A percentile compares a stretch with the other conserved stretches of the same genome.
Conservation (phyloP, 35 echinoderm and acorn worm species). For the Apostichopus californicus region DNA sequence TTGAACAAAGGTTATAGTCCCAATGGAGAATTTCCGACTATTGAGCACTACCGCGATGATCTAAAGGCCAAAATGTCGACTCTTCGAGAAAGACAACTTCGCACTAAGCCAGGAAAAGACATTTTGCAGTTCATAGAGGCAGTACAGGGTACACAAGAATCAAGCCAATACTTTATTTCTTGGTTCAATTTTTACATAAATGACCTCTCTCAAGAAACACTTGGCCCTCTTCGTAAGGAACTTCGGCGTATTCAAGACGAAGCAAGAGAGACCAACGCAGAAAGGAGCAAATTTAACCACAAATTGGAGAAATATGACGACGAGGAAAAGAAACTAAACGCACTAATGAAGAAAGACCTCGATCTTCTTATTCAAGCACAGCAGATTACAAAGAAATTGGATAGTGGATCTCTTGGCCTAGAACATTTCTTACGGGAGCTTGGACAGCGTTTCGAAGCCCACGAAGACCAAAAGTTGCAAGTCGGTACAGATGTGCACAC, state of each 20-base stretch:
- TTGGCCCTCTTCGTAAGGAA: conserved; percentile 18
- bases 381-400: conserved; percentile 10
- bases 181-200: conserved; percentile 50
- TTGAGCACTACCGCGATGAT: conserved; percentile 43
- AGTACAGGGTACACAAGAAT: not conserved
- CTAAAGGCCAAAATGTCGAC: not conserved
- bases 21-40: not conserved
- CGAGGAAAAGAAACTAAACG: not conserved
- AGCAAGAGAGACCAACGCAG: not conserved
- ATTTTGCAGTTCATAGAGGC: not conserved
- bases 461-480: not conserved
- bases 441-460: conserved; percentile 40
- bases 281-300: not conserved
- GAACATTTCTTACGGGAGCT: conserved; percentile 53
- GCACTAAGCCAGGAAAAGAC: not conserved
- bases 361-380: not conserved
- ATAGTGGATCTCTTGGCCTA: conserved; percentile 8
- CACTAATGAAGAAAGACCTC: not conserved
- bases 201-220: conserved; percentile 20
- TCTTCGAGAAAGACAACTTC: not conserved
- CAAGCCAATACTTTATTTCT: conserved; percentile 1
- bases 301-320: not conserved
- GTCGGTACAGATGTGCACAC: not conserved
- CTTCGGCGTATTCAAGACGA: conserved; percentile 7
- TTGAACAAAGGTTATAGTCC: conserved; percentile 24